Evolutionary conservation across 1,140 invertebrate genomes (phyloP), one percentile per base, ranked within the genome.

Genomic region (Pantala flavescens): DNA sequence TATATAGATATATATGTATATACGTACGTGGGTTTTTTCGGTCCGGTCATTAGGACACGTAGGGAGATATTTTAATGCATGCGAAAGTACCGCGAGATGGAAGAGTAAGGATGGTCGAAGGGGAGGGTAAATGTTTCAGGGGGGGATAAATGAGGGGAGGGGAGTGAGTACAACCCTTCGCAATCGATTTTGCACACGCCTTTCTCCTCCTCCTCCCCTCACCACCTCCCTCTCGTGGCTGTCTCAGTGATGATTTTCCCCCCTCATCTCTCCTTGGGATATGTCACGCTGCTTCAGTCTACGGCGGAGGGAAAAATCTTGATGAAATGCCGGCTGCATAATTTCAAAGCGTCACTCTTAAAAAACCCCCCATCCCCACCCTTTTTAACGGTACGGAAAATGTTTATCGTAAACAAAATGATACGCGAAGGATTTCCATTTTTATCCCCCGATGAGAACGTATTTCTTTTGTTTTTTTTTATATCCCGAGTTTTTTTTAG

Each of bases 401-500:
- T 63, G 49, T 63, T 63, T 63, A 63, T 63, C 49, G 49, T 63
- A 63, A 63, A 63, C 49, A 63, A 63, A 63, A 63, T 63, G 49
- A 63, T 63, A 63, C 49, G 49, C 5, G 49, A 63, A 63, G 49
- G n/a, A 63, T 63, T 63, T 63, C 28, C 28, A 36, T 63, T 63
- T 63, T 63, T 63, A 1, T 14, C 49, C n/a, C 49, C 12, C n/a
- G n/a, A 63, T 7, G 49, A 12, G 49, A 21, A 63, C 2, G n/a
- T 16, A 7, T 21, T 63, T 63, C 49, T 63, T 63, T 63, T 63
- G 5, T 21, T 63, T 16, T 63, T 5, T 7, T 63, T 49, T 63
- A 1, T 63, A 3, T 63, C n/a, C 49, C 12, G 3, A 1, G 1
- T 21, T 63, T 63, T 63, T 21, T 21, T 63, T 21, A 3, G n/a